Base-by-base conservation (phyloP, 1,140 invertebrate genomes). In the Ctenoplectra terminalis region DNA sequence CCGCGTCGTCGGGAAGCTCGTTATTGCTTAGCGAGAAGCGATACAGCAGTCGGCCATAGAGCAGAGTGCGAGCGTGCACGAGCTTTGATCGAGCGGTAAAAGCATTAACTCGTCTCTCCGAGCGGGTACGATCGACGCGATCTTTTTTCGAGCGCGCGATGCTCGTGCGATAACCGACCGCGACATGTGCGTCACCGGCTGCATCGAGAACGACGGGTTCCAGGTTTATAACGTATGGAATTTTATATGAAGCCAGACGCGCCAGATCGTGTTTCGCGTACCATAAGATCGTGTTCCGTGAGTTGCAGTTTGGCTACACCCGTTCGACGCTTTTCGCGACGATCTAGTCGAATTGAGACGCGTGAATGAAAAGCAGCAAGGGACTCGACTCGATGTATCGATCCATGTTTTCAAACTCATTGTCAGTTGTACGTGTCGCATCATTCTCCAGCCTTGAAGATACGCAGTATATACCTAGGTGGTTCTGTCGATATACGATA, bases 201-300 rank as follows among this genome's bases (percentile, higher is more conserved):
- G 71, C 70, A 43, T 72, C 54, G 54, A 9, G 17, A 72, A 46
- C 71, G 46, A 50, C 31, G 26, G 1, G 29, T 7, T 7, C 1
- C 9, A 8, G 6, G 34, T 52, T 60, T 48, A 34, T 50, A 63
- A 66, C 74, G 17, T 43, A 56, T 66, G 48, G 74, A 66, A 76
- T 76, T 76, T 76, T 67, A 8, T 76, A 67, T 76, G 31, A 76
- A 56, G 26, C 74, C 23, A 76, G 61, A 76, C 61, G 31, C 46
- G 43, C 29, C 60, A 8, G 31, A 29, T 66, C 73, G 60, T 29
- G 31, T 64, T 64, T 40, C 73, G 46, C 40, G 20, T n/a, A 17
- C 52, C 50, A 1, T 40, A 40, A 72, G 69, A 54, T 56, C 50
- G 50, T 6, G 52, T 56, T 50, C 26, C 29, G 34, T 17, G 37